phyloP scores from a whole-genome alignment of 2,797 vertebrate genomes.

The Tauraco hartlaubi region DNA sequence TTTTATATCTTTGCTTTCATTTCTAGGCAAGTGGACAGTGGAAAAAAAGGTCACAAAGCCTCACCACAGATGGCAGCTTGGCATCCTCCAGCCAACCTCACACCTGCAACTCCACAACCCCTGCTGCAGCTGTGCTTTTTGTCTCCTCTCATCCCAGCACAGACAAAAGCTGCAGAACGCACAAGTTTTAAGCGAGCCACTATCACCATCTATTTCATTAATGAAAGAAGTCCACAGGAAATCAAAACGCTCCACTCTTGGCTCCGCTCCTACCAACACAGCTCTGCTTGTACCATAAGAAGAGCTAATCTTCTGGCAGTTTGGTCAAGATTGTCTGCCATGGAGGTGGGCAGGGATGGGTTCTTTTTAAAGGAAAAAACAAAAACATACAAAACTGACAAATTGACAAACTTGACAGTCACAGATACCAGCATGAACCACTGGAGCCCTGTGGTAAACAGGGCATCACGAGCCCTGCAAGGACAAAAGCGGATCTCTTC shows the following conservation, averaged over 20 bases:
- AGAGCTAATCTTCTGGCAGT: background rate
- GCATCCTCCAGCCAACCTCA: slow-evolving; percentile 26
- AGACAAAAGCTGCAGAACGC: background rate
- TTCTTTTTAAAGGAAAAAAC: background rate
- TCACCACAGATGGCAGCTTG: slow-evolving; percentile 27
- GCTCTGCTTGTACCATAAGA: background rate
- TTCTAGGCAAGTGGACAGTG: background rate
- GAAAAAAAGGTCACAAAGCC: background rate
- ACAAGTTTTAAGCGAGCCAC: background rate
- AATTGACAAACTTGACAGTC: background rate
- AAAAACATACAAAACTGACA: background rate
- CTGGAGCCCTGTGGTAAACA: background rate
- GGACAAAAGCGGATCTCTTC: background rate
- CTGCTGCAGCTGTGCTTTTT: slow-evolving; percentile 52
- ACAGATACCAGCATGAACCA: background rate
- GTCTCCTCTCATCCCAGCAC: background rate
- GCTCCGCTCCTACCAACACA: fast-evolving
- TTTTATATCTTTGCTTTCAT: background rate
- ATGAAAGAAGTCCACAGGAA: background rate
- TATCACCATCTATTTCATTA: background rate
- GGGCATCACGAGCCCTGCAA: fast-evolving
- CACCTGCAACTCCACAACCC: slow-evolving; percentile 3
- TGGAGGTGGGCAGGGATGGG: background rate
- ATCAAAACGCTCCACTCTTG: background rate
- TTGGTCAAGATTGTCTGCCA: background rate